phyloP scores from a whole-genome alignment of 1,140 invertebrate genomes.

The Pantala flavescens region DNA sequence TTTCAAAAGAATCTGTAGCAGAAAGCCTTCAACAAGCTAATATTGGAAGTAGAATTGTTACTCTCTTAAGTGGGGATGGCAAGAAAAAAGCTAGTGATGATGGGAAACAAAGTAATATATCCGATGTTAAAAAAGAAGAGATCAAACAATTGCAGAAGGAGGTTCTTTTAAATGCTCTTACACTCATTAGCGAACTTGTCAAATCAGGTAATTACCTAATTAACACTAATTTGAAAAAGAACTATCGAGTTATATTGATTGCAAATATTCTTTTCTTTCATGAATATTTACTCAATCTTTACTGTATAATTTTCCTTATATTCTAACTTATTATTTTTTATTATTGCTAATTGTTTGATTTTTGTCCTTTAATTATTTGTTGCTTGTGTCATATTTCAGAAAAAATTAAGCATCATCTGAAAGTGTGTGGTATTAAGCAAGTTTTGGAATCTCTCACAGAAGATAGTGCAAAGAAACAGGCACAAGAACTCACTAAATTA shows the following conservation, averaged over 20 bases:
- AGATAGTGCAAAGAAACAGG: neutral
- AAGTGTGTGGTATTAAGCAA: neutral
- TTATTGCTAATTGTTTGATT: too few relatives aligned
- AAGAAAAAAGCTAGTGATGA: neutral
- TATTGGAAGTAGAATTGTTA: neutral
- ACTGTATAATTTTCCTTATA: too few relatives aligned
- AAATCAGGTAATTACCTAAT: neutral
- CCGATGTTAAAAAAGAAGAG: neutral
- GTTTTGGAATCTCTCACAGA: neutral
- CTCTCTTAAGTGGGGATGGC: neutral
- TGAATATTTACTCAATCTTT: too few relatives aligned
- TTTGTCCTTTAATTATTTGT: too few relatives aligned
- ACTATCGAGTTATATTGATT: too few relatives aligned
- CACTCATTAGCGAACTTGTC: neutral
- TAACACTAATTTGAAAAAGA: too few relatives aligned
- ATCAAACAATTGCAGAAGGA: neutral
- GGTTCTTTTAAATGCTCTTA: neutral
- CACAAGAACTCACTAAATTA: neutral
- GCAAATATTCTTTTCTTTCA: too few relatives aligned
- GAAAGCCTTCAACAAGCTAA: neutral
- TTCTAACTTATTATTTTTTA: too few relatives aligned
- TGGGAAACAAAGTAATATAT: neutral
- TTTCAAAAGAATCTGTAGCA: neutral
- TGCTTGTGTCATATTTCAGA: neutral
- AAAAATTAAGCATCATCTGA: neutral